Evolutionary conservation across 2,113 vertebrate species (phyloP).

Genomic region (Thalassoma bifasciatum): DNA sequence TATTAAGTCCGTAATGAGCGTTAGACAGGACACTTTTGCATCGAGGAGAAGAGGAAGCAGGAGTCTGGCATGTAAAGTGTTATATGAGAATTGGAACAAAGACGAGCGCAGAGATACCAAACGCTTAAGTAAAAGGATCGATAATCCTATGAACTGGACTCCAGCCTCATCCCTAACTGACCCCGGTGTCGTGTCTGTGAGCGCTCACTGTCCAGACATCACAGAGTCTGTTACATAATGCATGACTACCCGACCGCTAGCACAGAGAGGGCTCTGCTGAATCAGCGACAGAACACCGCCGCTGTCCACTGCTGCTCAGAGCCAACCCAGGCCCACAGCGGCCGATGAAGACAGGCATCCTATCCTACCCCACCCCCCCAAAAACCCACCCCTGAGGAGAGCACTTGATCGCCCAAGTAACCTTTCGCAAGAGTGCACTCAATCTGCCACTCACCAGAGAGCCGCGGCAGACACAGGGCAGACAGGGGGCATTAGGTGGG

Average conservation of each 20-base stretch:
- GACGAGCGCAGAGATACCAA: not conserved
- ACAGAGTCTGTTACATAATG: constrained; percentile 63
- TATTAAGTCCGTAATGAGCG: not conserved
- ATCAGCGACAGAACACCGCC: constrained; percentile 57
- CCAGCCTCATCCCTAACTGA: constrained; percentile 21
- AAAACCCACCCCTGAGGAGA: constrained; percentile 44
- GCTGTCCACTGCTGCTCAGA: constrained; percentile 22
- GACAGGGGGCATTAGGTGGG: constrained; percentile 74
- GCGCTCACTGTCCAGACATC: constrained; percentile 34
- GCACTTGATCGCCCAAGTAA: constrained; percentile 69
- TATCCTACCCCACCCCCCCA: not conserved
- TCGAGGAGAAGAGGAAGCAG: not conserved
- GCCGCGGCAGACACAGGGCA: constrained; percentile 65
- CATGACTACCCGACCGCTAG: constrained; percentile 43
- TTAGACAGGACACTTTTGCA: not conserved
- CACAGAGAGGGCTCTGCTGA: constrained; percentile 57
- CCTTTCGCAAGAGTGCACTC: constrained; percentile 75
- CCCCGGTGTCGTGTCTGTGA: constrained; percentile 11
- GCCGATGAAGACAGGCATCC: constrained; percentile 41
- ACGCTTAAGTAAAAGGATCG: constrained; percentile 1
- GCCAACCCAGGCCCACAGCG: constrained; percentile 1
- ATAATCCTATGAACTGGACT: constrained; percentile 7
- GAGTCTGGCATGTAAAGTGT: not conserved
- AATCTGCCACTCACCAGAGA: constrained; percentile 64
- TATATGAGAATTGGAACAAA: not conserved